Percentiles rank a stretch among this genome's conserved stretches.
Evolutionary conservation across 2,113 vertebrate species (phyloP).

Genomic region (Coregonus clupeaformis): DNA sequence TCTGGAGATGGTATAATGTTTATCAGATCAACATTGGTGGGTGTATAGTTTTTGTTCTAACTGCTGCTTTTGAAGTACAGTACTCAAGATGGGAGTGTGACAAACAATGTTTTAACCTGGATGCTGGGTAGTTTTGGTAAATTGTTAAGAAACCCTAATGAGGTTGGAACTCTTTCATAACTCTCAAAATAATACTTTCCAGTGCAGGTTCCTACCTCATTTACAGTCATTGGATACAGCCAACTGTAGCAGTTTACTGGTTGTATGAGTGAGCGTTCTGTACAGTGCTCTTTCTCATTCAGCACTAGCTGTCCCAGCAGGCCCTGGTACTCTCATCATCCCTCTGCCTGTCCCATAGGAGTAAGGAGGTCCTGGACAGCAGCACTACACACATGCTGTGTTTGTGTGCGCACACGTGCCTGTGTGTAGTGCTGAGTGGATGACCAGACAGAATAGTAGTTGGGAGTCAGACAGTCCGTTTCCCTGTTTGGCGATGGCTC

Average conservation of each 20-base stretch:
- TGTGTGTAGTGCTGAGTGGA: conserved; percentile 8
- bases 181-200: not conserved
- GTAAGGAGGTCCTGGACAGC: conserved; percentile 43
- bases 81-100: not conserved
- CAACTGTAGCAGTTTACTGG: conserved; percentile 31
- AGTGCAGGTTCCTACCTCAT: not conserved
- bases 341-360: not conserved
- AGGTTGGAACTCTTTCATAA: not conserved
- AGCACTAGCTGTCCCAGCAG: conserved; percentile 51
- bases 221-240: not conserved
- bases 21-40: conserved; percentile 48
- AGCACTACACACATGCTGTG: conserved; percentile 36
- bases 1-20: conserved; percentile 32
- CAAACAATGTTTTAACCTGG: not conserved
- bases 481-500: conserved; percentile 59
- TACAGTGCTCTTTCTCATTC: conserved; percentile 39
- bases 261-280: conserved; percentile 18
- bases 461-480: conserved; percentile 43
- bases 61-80: conserved; percentile 24
- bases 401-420: conserved; percentile 9
- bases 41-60: conserved; percentile 20
- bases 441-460: conserved; percentile 39
- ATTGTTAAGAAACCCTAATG: no score
- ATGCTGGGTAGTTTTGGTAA: not conserved
- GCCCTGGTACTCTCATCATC: conserved; percentile 72